These are phyloP conservation scores for Meta bourneti DNA, from an alignment of 2,888 invertebrate species.

Conservation along the genomic window DNA sequence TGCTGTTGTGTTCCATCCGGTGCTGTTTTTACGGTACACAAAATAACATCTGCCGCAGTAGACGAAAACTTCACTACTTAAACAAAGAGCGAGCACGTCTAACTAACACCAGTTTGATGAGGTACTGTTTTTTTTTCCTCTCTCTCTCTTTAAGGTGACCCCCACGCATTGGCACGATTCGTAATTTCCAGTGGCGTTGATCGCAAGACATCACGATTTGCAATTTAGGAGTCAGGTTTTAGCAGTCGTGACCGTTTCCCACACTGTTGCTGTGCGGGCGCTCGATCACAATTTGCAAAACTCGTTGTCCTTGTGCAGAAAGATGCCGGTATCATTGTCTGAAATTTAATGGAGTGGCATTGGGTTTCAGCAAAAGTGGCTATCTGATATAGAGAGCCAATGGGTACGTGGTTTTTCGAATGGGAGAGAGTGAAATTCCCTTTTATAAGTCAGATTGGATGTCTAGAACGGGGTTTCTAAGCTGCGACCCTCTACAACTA, in stretches of 20 bases:
- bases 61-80: neutral
- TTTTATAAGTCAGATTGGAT: too few species aligned
- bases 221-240: slow-evolving; percentile 30
- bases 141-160: slow-evolving; percentile 66
- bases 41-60: slow-evolving; percentile 49
- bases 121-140: slow-evolving; percentile 11
- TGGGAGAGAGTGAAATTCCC: too few species aligned
- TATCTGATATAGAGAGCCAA: too few species aligned
- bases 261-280: neutral
- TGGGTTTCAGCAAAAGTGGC: neutral
- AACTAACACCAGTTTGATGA: slow-evolving; percentile 56
- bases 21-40: neutral
- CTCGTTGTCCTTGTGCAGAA: slow-evolving; percentile 50
- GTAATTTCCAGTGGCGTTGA: neutral
- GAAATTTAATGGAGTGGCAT: slow-evolving; percentile 36
- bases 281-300: slow-evolving; percentile 33
- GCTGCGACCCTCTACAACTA: too few species aligned
- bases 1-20: neutral
- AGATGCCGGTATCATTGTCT: slow-evolving; percentile 57
- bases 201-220: slow-evolving; percentile 16
- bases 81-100: slow-evolving; percentile 47
- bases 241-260: slow-evolving; percentile 38
- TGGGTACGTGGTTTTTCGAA: too few species aligned
- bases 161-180: slow-evolving; percentile 58
- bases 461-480: too few species aligned